Percentiles rank a stretch among this genome's conserved stretches.
phyloP scores from a whole-genome alignment of 2,113 vertebrate species.

The Grantiella picta region DNA sequence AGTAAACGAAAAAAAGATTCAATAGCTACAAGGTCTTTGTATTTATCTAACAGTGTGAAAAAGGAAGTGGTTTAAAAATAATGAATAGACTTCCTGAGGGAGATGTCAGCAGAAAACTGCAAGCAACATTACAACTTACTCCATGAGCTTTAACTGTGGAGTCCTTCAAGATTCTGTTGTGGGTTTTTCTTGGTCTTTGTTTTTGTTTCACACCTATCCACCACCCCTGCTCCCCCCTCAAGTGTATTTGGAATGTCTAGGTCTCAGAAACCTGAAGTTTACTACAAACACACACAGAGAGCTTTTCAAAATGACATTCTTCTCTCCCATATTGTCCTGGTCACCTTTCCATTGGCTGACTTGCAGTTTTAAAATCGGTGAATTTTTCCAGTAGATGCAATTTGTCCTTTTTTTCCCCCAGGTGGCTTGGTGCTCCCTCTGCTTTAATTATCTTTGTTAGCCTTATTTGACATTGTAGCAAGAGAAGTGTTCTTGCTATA shows the following conservation, averaged over 20 bases:
- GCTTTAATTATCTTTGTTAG: not conserved
- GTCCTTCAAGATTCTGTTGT: not conserved
- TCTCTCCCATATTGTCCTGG: not conserved
- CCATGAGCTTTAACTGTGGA: not conserved
- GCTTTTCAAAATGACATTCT: not conserved
- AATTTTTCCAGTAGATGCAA: not conserved
- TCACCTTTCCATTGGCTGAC: not conserved
- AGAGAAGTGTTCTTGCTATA: not conserved
- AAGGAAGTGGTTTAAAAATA: not conserved
- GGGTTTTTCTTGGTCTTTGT: not conserved
- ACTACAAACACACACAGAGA: not conserved
- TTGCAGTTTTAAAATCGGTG: not conserved
- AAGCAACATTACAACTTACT: not conserved
- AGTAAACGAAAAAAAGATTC: not conserved
- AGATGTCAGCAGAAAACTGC: not conserved
- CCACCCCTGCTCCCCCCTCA: rapidly evolving
- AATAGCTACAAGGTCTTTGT: not conserved
- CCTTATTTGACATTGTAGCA: not conserved
- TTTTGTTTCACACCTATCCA: rapidly evolving
- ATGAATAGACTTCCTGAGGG: not conserved
- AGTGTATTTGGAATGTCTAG: not conserved
- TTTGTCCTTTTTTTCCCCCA: not conserved
- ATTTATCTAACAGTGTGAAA: not conserved
- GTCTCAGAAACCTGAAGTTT: not conserved
- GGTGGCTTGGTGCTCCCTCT: not conserved